Base-by-base conservation (phyloP, 2,888 invertebrate species). In the Synergus japonicus region DNA sequence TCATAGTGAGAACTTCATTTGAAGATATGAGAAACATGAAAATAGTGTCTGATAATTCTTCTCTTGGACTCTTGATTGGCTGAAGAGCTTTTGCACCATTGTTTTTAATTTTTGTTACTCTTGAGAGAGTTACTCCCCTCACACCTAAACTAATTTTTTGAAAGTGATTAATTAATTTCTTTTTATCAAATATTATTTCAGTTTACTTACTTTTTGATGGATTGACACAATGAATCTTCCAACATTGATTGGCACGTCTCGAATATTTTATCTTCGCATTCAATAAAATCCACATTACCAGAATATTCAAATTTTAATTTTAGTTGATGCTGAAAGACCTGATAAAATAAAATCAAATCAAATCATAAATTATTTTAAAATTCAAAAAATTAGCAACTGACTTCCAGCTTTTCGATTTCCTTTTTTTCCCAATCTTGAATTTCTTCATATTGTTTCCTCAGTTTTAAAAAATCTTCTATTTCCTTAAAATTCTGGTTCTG, bases 231-330 rank as follows among this genome's bases (percentile, higher is more conserved):
- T 15, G 85, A 86, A 66, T 84, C 81, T 58, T 86, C 83, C 43
- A 86, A 80, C 29, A 83, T 81, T 46, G 73, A 79, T 69, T 81
- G 82, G 49, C 82, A 86, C 37, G 84, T 78, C 78, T 77, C n/a
- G 41, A 82, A 77, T 10, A 85, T 46, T n/a, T 78, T 79, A 49
- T 79, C 79, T 18, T 76, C 77, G 12, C 85, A 85, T 54, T 86
- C 85, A n/a, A 76, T 63, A n/a, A 86, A 83, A 49, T 69, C 79
- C n/a, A 86, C 78, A 73, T 86, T 86, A 29, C 83, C 85, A 76
- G 79, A 84, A 43, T 83, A 79, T 37, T 79, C 73, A 13, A 83
- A 79, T 18, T 79, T 82, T 63, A 83, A 49, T 63, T 77, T 41
- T 15, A 86, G 60, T 18, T 86, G 84, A 18, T 81, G 82, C 43